A percentile compares a stretch with the other conserved stretches of the same genome.
Conservation (phyloP, 2,888 invertebrate genomes). For the Neoscelio sp. region DNA sequence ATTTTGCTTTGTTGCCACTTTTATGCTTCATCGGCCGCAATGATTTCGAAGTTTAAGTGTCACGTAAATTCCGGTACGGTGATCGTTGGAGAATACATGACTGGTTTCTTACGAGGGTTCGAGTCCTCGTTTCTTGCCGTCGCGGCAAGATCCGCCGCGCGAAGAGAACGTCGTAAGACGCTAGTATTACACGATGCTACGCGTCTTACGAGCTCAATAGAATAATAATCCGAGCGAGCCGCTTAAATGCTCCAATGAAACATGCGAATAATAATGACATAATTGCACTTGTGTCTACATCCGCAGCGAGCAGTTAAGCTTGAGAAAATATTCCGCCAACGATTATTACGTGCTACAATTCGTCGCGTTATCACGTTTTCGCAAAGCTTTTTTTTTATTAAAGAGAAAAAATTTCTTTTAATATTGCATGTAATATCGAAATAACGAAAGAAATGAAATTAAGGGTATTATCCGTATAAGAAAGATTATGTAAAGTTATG, state of each 20-base stretch:
- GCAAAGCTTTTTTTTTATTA: slow-evolving; percentile 7
- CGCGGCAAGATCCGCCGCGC: slow-evolving; percentile 39
- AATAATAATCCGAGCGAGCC: slow-evolving; percentile 76
- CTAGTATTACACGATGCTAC: slow-evolving; percentile 73
- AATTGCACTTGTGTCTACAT: slow-evolving; percentile 74
- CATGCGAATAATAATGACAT: slow-evolving; percentile 73
- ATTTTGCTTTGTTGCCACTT: slow-evolving; percentile 55
- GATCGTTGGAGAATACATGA: slow-evolving; percentile 49
- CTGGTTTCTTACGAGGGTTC: slow-evolving; percentile 44
- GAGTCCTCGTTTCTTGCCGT: slow-evolving; percentile 48
- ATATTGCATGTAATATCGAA: too few species aligned
- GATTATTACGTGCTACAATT: slow-evolving; percentile 16
- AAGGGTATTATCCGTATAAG: too few species aligned
- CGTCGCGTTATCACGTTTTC: not conserved
- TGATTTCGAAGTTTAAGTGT: slow-evolving; percentile 49
- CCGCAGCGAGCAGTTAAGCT: slow-evolving; percentile 18
- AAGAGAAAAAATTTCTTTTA: too few species aligned
- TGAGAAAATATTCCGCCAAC: slow-evolving; percentile 34
- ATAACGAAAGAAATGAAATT: too few species aligned
- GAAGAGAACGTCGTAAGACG: slow-evolving; percentile 75
- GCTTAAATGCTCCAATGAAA: slow-evolving; percentile 73
- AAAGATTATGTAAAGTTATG: too few species aligned
- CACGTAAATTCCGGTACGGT: slow-evolving; percentile 34
- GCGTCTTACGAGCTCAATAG: slow-evolving; percentile 80
- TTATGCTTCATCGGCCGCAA: slow-evolving; percentile 46